A percentile compares a stretch with the other conserved stretches of the same genome.
These are phyloP conservation scores for Macrostomum lignano DNA, from an alignment of 1,140 invertebrate species.

Conservation along the genomic window DNA sequence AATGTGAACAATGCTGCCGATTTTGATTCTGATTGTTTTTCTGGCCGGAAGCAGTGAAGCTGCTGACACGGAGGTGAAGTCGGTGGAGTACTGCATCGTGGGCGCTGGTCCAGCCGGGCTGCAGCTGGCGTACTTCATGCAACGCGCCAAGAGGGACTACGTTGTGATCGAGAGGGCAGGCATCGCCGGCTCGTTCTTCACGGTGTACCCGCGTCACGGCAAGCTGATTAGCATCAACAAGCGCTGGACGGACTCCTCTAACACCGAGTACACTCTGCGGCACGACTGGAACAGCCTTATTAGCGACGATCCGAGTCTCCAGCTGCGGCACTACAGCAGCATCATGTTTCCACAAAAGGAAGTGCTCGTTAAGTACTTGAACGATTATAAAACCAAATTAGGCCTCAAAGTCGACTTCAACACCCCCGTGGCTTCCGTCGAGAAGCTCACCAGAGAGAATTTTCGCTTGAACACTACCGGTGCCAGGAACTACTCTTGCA, in stretches of 20 bases:
- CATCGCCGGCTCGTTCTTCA: slow-evolving; percentile 29
- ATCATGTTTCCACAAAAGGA: slow-evolving; percentile 26
- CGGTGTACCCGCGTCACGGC: slow-evolving; percentile 26
- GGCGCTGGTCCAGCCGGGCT: slow-evolving; percentile 29
- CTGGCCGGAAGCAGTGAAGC: too few species aligned
- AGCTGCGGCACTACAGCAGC: slow-evolving; percentile 20
- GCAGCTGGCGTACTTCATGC: slow-evolving; percentile 26
- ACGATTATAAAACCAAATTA: too few species aligned
- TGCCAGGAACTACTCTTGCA: slow-evolving; percentile 13
- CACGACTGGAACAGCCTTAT: slow-evolving; percentile 32
- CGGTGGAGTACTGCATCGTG: slow-evolving; percentile 28
- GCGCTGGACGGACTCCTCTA: slow-evolving; percentile 25
- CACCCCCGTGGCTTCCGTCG: too few species aligned
- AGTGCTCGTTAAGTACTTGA: slow-evolving; percentile 8
- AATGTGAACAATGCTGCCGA: too few species aligned
- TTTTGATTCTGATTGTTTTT: too few species aligned
- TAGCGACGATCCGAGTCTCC: slow-evolving; percentile 20
- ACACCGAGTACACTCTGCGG: slow-evolving; percentile 29
- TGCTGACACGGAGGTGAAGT: too few species aligned
- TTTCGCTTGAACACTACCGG: too few species aligned
- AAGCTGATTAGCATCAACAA: slow-evolving; percentile 31
- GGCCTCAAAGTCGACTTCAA: too few species aligned
- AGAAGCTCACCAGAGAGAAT: too few species aligned
- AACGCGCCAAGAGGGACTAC: slow-evolving; percentile 21
- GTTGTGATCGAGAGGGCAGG: slow-evolving; percentile 26